phyloP scores from a whole-genome alignment of 1,140 invertebrate genomes.

The Aphidius ervi region DNA sequence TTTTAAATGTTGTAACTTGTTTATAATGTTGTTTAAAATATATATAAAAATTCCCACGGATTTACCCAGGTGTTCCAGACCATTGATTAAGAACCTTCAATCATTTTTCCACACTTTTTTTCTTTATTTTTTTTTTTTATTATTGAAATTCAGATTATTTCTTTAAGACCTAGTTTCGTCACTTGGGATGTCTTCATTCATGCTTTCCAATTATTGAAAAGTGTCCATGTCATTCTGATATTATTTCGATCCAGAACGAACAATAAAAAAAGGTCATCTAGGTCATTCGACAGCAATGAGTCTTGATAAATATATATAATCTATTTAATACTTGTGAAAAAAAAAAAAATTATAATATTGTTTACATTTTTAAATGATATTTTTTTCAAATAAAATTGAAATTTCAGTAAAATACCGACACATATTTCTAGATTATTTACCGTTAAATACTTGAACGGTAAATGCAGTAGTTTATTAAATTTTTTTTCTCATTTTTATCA shows the following conservation, averaged over 20 bases:
- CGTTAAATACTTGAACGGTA: slow-evolving; percentile 19
- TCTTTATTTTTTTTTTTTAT: slow-evolving; percentile 6
- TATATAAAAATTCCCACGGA: slow-evolving; percentile 25
- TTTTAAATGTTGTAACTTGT: background rate
- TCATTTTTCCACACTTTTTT: slow-evolving; percentile 23
- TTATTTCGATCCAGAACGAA: too few species aligned
- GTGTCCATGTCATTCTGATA: too few species aligned
- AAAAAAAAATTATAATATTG: too few species aligned
- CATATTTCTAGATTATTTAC: slow-evolving; percentile 7
- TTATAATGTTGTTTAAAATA: background rate
- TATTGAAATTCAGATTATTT: background rate
- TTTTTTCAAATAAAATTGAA: too few species aligned
- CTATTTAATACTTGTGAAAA: too few species aligned
- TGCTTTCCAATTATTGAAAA: too few species aligned
- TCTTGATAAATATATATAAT: too few species aligned
- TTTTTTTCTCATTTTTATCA: too few species aligned
- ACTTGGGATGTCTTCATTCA: background rate
- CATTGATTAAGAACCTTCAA: slow-evolving; percentile 30
- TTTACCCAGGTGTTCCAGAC: slow-evolving; percentile 29
- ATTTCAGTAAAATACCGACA: background rate
- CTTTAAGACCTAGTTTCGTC: slow-evolving; percentile 12
- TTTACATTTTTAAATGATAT: too few species aligned
- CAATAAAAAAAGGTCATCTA: too few species aligned
- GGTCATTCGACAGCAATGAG: too few species aligned
- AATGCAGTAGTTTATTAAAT: slow-evolving; percentile 2